These are phyloP conservation scores for Enteromius treurensis DNA, from an alignment of 2,797 vertebrate genomes.

Conservation along the genomic window DNA sequence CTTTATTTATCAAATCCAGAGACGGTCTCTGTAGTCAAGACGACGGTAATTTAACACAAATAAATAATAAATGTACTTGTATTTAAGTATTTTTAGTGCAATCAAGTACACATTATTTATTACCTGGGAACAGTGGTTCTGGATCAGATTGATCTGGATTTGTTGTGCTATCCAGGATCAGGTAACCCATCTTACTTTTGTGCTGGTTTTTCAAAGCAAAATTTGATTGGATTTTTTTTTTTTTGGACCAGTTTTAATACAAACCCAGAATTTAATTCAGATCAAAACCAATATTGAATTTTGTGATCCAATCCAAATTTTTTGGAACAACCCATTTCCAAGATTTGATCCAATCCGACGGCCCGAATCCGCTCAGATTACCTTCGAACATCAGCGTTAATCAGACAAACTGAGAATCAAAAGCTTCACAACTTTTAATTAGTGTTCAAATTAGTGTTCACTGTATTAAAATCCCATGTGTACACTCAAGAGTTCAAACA, in stretches of 20 bases:
- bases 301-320: background rate
- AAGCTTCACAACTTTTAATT: conserved; percentile 7
- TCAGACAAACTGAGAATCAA: background rate
- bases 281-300: background rate
- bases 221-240: too few relatives aligned
- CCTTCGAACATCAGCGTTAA: background rate
- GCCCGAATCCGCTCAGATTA: too few relatives aligned
- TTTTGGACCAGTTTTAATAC: background rate
- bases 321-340: too few relatives aligned
- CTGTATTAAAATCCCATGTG: conserved; percentile 41
- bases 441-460: background rate
- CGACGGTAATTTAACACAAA: too few relatives aligned
- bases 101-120: too few relatives aligned
- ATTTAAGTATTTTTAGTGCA: too few relatives aligned
- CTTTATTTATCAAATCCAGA: too few relatives aligned
- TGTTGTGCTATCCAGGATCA: too few relatives aligned
- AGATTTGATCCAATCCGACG: background rate
- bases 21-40: too few relatives aligned
- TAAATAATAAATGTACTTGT: too few relatives aligned
- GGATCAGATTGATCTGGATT: background rate
- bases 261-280: background rate
- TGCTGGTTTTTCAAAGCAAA: too few relatives aligned
- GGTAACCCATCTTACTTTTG: too few relatives aligned
- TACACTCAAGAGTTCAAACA: conserved; percentile 42
- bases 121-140: background rate